Evolutionary conservation across 37 sponge, comb jelly and placozoan species (phyloP).

Genomic region (Lycopodina hypogea): DNA sequence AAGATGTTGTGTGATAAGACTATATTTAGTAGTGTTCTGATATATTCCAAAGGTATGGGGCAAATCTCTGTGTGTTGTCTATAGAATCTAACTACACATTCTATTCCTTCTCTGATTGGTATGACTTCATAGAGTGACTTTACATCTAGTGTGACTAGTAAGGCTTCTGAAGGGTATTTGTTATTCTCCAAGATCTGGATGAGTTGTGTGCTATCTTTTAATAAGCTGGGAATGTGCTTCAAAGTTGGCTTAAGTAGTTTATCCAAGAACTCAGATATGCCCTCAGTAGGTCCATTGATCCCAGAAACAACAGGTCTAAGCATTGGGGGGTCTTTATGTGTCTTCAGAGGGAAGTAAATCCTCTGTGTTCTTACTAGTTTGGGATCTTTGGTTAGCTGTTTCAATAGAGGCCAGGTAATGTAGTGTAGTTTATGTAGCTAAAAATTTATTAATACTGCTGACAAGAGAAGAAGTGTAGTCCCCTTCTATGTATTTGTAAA

Average conservation of each 20-base stretch:
- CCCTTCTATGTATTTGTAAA: background rate
- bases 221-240: background rate
- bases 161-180: background rate
- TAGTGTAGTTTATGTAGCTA: background rate
- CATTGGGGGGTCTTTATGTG: background rate
- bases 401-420: background rate
- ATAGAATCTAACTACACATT: background rate
- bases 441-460: background rate
- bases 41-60: background rate
- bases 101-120: background rate
- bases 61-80: background rate
- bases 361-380: background rate
- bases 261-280: background rate
- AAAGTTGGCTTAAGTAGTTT: background rate
- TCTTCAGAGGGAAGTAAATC: background rate
- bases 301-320: background rate
- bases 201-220: background rate
- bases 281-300: background rate
- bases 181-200: background rate
- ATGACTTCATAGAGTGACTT: too few species aligned
- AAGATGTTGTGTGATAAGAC: background rate
- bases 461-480: background rate
- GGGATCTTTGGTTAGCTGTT: background rate
- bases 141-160: too few species aligned
- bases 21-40: background rate